Evolutionary conservation across 2,113 vertebrate species (phyloP), one percentile per base, ranked within the genome.

Genomic region (Carassius auratus): DNA sequence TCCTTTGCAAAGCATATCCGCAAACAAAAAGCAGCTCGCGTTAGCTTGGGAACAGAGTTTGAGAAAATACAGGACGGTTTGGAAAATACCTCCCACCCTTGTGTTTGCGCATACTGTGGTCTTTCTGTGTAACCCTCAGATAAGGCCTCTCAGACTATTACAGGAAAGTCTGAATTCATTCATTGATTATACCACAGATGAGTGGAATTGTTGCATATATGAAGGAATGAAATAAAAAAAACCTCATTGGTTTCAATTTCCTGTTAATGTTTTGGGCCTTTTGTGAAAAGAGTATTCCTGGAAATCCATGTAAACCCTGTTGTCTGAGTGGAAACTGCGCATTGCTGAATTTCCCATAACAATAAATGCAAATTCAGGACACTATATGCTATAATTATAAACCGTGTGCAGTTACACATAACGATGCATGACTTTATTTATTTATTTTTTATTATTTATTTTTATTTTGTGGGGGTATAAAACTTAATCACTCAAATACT

Each of bases 21-120:
- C 75, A 81, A 73, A 80, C 33, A 48, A 61, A 23, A 10, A 15
- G 15, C n/a, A 6, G 23, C 30, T 83, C 19, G 15, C 5, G 21
- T 59, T 30, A 59, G 48, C 84, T 59, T 86, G 84, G 84, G 87
- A 86, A 86, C 38, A 17, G 59, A 14, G 36, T 68, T 68, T 84
- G 59, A 61, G 69, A 86, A 77, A 77, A 80, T 75, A 5, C 9
- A 19, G 14, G 66, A 48, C 68, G 55, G 80, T 26, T 45, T 66
- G 48, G 87, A 85, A 81, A 88, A 59, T 75, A 15, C 17, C 6
- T 21, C 23, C 71, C 23, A 62, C 59, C 38, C 57, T 3, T 3
- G 3, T 38, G 57, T 86, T 48, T 62, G 59, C 23, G 13, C 61
- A 42, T 61, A 59, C 23, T 85, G 50, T 21, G 61, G 50, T 81